Conservation (phyloP, 2,113 vertebrate genomes). For the Heterotis niloticus region DNA sequence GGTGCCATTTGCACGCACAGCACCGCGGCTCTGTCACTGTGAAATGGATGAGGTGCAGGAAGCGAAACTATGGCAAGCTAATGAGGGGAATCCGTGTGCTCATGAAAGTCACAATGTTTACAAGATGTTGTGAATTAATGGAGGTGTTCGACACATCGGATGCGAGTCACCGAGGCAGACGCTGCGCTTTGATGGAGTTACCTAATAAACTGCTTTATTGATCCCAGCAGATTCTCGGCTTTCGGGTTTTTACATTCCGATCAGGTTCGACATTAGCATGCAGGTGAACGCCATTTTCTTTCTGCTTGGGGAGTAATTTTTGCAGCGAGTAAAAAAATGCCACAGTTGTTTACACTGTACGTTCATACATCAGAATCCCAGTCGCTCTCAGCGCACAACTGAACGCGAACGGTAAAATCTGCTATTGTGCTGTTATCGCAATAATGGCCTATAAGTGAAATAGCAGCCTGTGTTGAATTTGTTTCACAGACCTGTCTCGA, state of each 20-base stretch:
- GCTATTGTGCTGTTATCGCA: background rate
- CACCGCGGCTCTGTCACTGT: background rate
- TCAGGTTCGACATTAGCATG: background rate
- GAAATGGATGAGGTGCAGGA: background rate
- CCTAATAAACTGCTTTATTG: background rate
- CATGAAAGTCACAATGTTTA: constrained; percentile 21
- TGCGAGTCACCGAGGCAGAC: background rate
- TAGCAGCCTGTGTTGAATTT: background rate
- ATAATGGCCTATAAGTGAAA: background rate
- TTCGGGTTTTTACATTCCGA: background rate
- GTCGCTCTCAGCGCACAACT: background rate
- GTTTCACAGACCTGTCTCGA: constrained; percentile 46
- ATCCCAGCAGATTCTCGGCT: background rate
- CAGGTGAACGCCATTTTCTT: too few relatives aligned
- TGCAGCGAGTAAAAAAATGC: too few relatives aligned
- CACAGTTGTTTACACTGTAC: background rate
- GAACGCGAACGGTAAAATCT: too few relatives aligned
- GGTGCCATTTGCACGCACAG: constrained; percentile 13
- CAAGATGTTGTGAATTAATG: constrained; percentile 28
- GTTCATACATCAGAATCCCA: background rate
- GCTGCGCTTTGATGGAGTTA: background rate
- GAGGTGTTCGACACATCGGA: background rate
- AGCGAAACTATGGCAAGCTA: constrained; percentile 12
- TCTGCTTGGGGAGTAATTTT: too few relatives aligned
- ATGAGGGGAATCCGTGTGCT: constrained; percentile 16